Base-by-base conservation (phyloP, 2,888 invertebrate species). In the Morpho achilles region DNA sequence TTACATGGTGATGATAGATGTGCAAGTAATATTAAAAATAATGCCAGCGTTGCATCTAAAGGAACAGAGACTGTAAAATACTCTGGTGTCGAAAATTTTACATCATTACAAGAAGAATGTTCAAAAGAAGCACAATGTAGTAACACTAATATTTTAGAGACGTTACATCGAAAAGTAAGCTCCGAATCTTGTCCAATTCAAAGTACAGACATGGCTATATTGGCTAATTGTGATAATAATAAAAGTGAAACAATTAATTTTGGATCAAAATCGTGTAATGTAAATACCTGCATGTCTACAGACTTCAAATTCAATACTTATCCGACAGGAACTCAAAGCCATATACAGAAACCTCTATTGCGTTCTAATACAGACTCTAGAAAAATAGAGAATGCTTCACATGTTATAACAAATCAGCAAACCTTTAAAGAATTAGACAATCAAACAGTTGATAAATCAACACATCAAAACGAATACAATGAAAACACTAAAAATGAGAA, bases 51-150 rank as follows among this genome's bases (percentile, higher is more conserved):
- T 22, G 49, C 45, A 22, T 61, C 67, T 16, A 59, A 75, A 67
- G 72, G 70, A 10, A 68, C 78, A n/a, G 67, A 62, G n/a, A 81
- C 80, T 23, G 73, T 77, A 32, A 69, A 65, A 56, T 61, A 62
- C 47, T 49, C 63, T 53, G 61, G 69, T 32, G 62, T 56, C 32
- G 80, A 83, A 54, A 76, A 79, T 62, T 74, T 67, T 10, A 82
- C 84, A n/a, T 79, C 72, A 52, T 64, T 80, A 50, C 60, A 65
- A 47, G 79, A 77, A 56, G 81, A 80, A 58, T 81, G 78, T 61
- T 76, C 79, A 10, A 86, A 80, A 75, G 78, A 74, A 48, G 75
- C 78, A 8, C 86, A 85, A 60, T 79, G 74, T 32, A 65, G 66
- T 59, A 60, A 61, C 49, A 67, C 62, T 8, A 64, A 72, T 61